Percentiles rank a stretch among this genome's conserved stretches.
Conservation (phyloP, 2,888 invertebrate genomes). For the Agrotis exclamationis region DNA sequence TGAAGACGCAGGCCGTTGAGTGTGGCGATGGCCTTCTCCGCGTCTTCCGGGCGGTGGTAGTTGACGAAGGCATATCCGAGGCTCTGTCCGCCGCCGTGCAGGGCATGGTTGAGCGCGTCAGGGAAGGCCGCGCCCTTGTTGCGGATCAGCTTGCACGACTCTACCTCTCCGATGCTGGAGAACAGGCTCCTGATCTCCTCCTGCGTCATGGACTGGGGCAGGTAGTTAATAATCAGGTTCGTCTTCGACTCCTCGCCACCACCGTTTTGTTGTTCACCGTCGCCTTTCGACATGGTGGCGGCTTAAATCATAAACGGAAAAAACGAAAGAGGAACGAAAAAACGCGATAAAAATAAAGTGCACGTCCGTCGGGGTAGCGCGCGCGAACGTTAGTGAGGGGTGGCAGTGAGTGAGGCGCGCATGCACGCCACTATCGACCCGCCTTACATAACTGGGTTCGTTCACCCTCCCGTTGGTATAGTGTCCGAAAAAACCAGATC, state of each 20-base stretch:
- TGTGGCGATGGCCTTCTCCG: constrained; percentile 99
- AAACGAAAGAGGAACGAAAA: constrained; percentile 91
- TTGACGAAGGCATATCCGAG: constrained; percentile 99
- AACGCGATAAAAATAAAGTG: constrained; percentile 90
- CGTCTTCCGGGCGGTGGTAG: constrained; percentile 99
- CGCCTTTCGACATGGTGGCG: constrained; percentile 96
- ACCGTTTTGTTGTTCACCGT: constrained; percentile 96
- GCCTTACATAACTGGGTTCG: constrained; percentile 89
- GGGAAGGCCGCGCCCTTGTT: constrained; percentile 98
- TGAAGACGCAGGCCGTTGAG: constrained; percentile 99
- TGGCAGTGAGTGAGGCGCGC: constrained; percentile 74
- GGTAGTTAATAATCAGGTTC: constrained; percentile 99
- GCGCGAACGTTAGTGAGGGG: constrained; percentile 87
- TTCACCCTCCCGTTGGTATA: constrained; percentile 90
- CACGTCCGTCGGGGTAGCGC: constrained; percentile 89
- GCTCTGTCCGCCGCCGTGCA: constrained; percentile 96
- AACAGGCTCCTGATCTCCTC: constrained; percentile 99
- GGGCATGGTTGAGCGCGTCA: constrained; percentile 92
- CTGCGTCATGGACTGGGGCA: constrained; percentile 99
- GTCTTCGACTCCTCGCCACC: constrained; percentile 98
- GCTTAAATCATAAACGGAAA: constrained; percentile 91
- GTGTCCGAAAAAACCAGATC: constrained; percentile 91
- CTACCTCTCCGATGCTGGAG: constrained; percentile 99
- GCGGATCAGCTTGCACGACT: constrained; percentile 99
- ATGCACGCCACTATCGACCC: constrained; percentile 83